phyloP scores from a whole-genome alignment of 2,797 vertebrate genomes.

The Ctenopoma multispine region DNA sequence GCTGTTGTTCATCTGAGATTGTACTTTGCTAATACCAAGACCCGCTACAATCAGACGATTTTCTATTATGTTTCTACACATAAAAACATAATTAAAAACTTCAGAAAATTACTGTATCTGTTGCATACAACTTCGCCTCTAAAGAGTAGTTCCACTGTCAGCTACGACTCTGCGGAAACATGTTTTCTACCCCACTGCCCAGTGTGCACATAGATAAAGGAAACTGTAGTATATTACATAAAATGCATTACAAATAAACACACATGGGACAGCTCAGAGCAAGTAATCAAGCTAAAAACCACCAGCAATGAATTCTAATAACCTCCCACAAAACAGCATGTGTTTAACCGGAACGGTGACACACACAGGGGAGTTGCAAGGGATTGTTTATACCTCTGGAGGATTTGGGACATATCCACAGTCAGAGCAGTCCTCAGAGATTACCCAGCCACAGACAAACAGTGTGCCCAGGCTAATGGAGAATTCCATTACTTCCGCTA shows the following conservation, averaged over 20 bases:
- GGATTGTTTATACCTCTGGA: constrained; percentile 34
- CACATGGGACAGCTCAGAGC: neutral
- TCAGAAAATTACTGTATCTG: too few relatives aligned
- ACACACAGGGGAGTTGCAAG: constrained; percentile 15
- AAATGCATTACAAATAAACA: constrained; percentile 1
- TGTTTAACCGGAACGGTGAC: constrained; percentile 27
- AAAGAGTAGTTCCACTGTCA: too few relatives aligned
- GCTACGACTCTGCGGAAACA: too few relatives aligned
- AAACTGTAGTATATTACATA: neutral
- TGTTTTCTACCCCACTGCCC: too few relatives aligned
- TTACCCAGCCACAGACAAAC: constrained; percentile 50
- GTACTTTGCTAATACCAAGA: too few relatives aligned
- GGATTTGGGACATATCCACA: constrained; percentile 57
- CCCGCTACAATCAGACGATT: too few relatives aligned
- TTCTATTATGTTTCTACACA: too few relatives aligned
- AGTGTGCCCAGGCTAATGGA: constrained; percentile 66
- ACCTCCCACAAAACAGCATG: constrained; percentile 22
- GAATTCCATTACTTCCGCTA: constrained; percentile 66
- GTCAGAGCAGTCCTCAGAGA: constrained; percentile 39
- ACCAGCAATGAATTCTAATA: constrained; percentile 23
- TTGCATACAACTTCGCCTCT: too few relatives aligned
- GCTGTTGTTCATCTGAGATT: too few relatives aligned
- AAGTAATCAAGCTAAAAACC: constrained; percentile 13
- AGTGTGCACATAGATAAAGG: neutral
- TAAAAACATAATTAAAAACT: too few relatives aligned